Conservation (phyloP, 2,797 vertebrate species). For the Peromyscus melanophrys region DNA sequence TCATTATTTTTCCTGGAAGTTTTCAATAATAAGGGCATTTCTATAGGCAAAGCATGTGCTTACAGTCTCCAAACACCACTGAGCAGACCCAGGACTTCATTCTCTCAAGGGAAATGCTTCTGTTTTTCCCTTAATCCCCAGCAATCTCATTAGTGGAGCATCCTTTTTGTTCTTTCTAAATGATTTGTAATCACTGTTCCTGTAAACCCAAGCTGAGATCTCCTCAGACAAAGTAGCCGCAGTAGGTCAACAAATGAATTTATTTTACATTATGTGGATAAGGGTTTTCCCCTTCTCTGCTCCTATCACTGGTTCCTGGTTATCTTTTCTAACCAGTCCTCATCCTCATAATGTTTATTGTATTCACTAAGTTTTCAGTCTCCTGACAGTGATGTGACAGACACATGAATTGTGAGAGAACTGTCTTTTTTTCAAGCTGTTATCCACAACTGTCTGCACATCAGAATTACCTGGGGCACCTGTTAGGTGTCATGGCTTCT, state of each 20-base stretch:
- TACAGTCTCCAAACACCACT: not conserved
- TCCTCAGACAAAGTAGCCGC: not conserved
- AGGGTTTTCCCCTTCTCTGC: not conserved
- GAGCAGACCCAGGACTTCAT: constrained; percentile 1
- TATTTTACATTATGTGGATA: not conserved
- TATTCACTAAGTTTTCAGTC: not conserved
- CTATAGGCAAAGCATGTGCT: not conserved
- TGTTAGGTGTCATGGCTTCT: not conserved
- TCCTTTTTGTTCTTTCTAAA: not conserved
- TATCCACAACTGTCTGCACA: not conserved
- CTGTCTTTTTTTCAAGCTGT: not conserved
- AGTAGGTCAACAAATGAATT: not conserved
- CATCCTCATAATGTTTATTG: not conserved
- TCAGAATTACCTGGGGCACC: not conserved
- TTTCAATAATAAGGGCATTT: not conserved
- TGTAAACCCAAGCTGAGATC: constrained; percentile 5
- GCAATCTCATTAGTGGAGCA: not conserved
- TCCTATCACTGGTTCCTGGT: not conserved
- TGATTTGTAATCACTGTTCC: not conserved
- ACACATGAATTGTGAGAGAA: constrained; percentile 18
- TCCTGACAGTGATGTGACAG: not conserved
- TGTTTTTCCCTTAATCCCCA: constrained; percentile 8
- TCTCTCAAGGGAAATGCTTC: constrained; percentile 53
- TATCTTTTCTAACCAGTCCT: not conserved
- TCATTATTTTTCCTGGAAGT: constrained; percentile 43